Evolutionary conservation across 2,113 vertebrate genomes (phyloP).

Genomic region (Gallinago paraguaiae): DNA sequence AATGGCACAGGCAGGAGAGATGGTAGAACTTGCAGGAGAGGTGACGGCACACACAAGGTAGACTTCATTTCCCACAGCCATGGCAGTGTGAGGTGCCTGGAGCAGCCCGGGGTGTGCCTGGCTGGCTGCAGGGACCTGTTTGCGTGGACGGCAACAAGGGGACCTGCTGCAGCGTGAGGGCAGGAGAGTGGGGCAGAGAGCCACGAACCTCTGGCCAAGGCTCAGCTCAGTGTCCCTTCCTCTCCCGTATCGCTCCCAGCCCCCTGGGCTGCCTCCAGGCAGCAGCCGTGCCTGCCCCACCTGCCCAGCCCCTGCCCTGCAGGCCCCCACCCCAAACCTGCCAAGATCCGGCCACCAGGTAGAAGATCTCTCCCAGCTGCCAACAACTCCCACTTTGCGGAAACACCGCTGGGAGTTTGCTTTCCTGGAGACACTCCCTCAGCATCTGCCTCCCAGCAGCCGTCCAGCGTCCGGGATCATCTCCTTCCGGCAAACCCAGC

Average conservation of each 20-base stretch:
- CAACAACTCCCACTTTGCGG: not conserved
- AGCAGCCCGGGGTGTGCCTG: not conserved
- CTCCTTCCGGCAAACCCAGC: not conserved
- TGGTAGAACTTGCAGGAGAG: not conserved
- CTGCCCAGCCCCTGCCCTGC: not conserved
- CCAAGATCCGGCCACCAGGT: not conserved
- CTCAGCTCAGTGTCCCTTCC: not conserved
- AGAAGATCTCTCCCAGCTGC: not conserved
- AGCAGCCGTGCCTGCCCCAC: not conserved
- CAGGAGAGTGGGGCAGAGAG: fast-evolving
- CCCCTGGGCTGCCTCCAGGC: not conserved
- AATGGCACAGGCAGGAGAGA: not conserved
- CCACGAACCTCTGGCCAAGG: not conserved
- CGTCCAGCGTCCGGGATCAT: not conserved
- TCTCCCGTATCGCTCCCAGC: not conserved
- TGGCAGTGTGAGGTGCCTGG: fast-evolving
- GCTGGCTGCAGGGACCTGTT: not conserved
- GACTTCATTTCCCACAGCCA: not conserved
- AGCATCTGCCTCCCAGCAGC: fast-evolving
- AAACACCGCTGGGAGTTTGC: not conserved
- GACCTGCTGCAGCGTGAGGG: not conserved
- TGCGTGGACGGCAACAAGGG: not conserved
- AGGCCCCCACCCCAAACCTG: not conserved
- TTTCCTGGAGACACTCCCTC: not conserved
- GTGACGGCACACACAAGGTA: not conserved